Percentiles rank a stretch among this genome's conserved stretches.
These are phyloP conservation scores for Acridotheres tristis DNA, from an alignment of 2,797 vertebrate species.

Conservation along the genomic window DNA sequence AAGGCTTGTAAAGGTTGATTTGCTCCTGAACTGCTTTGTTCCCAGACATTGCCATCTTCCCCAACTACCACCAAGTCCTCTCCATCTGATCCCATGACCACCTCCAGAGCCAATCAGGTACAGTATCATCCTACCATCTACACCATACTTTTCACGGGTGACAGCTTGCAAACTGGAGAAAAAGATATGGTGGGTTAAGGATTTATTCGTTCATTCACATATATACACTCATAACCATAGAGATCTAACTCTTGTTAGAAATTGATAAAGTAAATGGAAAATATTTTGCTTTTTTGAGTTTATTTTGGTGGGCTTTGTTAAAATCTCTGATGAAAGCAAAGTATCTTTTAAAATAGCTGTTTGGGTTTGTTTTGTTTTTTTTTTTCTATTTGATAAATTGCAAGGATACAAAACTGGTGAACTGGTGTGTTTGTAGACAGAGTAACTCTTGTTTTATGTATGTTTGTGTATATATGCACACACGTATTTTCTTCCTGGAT, in stretches of 20 bases:
- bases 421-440: slow-evolving; percentile 3
- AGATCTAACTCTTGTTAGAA: slow-evolving; percentile 59
- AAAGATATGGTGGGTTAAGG: slow-evolving; percentile 83
- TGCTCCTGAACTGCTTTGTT: slow-evolving; percentile 91
- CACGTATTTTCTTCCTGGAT: slow-evolving; percentile 2
- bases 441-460: not conserved
- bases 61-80: slow-evolving; percentile 91
- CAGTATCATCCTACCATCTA: slow-evolving; percentile 88
- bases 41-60: slow-evolving; percentile 91
- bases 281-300: slow-evolving; percentile 13
- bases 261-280: slow-evolving; percentile 37
- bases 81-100: slow-evolving; percentile 91
- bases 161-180: slow-evolving; percentile 80
- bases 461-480: slow-evolving; percentile 62
- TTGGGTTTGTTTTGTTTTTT: not conserved
- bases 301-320: slow-evolving; percentile 2
- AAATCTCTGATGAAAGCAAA: slow-evolving; percentile 4
- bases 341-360: not conserved
- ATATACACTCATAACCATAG: slow-evolving; percentile 75
- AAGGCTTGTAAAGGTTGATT: slow-evolving; percentile 87
- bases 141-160: slow-evolving; percentile 84
- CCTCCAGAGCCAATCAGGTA: slow-evolving; percentile 90
- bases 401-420: not conserved
- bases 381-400: not conserved
- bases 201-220: slow-evolving; percentile 82